Conservation (phyloP, 2,113 vertebrate genomes). For the Gobiocypris rarus region DNA sequence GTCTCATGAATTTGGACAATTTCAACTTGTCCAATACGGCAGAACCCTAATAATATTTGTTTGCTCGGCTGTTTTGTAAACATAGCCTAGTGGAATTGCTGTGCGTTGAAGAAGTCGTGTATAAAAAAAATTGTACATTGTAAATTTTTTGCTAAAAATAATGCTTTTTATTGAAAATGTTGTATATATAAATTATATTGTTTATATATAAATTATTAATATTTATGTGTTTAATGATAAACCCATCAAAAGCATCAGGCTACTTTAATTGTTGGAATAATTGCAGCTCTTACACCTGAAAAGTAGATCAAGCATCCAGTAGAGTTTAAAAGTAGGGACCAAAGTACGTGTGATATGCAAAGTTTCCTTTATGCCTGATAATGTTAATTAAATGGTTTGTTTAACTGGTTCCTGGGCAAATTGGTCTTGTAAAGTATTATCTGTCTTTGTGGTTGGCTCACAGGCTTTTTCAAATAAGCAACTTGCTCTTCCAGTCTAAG, state of each 20-base stretch:
- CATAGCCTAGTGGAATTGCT: not conserved
- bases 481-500: slow-evolving; percentile 12
- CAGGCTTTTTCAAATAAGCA: not conserved
- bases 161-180: not conserved
- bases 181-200: not conserved
- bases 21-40: too few relatives aligned
- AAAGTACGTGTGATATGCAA: slow-evolving; percentile 30
- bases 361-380: slow-evolving; percentile 3
- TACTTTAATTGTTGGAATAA: not conserved
- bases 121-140: too few relatives aligned
- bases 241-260: not conserved
- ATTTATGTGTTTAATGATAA: too few relatives aligned
- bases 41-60: not conserved
- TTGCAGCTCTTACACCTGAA: not conserved
- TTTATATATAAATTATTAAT: not conserved
- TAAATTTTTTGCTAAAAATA: not conserved
- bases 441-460: not conserved
- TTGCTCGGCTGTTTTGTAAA: not conserved
- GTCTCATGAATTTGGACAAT: too few relatives aligned
- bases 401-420: not conserved
- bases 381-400: not conserved
- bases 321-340: not conserved
- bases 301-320: not conserved
- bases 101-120: not conserved
- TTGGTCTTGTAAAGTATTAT: slow-evolving; percentile 20